These are phyloP conservation scores for Drosophila cognata DNA, from an alignment of 2,888 invertebrate species.

Conservation along the genomic window DNA sequence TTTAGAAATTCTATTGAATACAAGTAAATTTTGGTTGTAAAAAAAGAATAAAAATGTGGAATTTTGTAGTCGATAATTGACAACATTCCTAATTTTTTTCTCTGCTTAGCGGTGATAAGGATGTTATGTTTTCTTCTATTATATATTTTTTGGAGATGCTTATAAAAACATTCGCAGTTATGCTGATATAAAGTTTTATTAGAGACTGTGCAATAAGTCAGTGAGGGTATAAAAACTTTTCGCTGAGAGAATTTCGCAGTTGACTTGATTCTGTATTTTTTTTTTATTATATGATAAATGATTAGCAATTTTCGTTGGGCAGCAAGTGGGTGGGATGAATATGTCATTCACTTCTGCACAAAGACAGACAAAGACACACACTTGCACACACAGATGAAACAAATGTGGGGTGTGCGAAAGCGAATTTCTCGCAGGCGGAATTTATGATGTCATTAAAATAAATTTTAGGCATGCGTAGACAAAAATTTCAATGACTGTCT, in stretches of 20 bases:
- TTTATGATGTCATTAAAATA: constrained; percentile 82
- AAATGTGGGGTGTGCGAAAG: constrained; percentile 27
- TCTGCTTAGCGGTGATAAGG: not conserved
- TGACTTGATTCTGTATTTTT: constrained; percentile 10
- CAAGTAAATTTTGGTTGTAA: not conserved
- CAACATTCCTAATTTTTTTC: not conserved
- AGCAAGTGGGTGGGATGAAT: constrained; percentile 26
- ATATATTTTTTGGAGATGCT: not conserved
- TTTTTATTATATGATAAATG: constrained; percentile 65
- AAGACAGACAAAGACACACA: constrained; percentile 12
- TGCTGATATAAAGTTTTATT: not conserved
- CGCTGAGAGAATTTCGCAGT: constrained; percentile 7
- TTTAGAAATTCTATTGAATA: not conserved
- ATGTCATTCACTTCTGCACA: constrained; percentile 52
- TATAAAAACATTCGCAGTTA: not conserved
- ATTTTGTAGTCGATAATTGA: not conserved
- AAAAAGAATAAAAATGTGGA: not conserved
- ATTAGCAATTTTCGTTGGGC: constrained; percentile 47
- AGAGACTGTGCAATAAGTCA: not conserved
- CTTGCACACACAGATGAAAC: not conserved
- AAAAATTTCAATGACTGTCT: constrained; percentile 53
- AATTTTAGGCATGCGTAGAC: constrained; percentile 74
- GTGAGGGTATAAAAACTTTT: not conserved
- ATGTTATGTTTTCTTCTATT: not conserved
- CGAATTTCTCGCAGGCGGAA: constrained; percentile 55